These are phyloP conservation scores for Unio delphinus DNA, from an alignment of 2,888 invertebrate species.

Conservation along the genomic window DNA sequence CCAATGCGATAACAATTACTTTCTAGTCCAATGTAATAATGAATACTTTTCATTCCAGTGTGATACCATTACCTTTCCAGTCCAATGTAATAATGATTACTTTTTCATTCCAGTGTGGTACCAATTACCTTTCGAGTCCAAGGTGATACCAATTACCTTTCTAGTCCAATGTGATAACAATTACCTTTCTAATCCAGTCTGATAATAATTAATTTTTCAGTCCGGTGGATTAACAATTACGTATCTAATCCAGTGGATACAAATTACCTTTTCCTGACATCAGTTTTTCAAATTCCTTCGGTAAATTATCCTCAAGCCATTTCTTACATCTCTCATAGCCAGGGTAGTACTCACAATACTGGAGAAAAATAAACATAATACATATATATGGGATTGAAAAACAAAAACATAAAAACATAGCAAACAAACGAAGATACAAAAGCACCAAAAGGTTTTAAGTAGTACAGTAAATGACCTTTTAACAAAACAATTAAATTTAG, in stretches of 20 bases:
- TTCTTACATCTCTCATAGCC: constrained; percentile 97
- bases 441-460: too few relatives aligned
- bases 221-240: background rate
- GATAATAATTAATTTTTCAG: background rate
- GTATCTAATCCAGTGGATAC: background rate
- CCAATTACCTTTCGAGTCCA: too few relatives aligned
- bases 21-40: too few relatives aligned
- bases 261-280: constrained; percentile 75
- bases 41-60: background rate
- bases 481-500: too few relatives aligned
- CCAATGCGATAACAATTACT: too few relatives aligned
- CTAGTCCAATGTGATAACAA: background rate
- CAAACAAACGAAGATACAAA: too few relatives aligned
- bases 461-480: too few relatives aligned
- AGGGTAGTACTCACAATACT: constrained; percentile 99
- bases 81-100: too few relatives aligned
- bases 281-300: constrained; percentile 90
- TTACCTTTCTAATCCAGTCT: background rate
- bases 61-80: constrained; percentile 35
- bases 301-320: constrained; percentile 95
- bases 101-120: too few relatives aligned
- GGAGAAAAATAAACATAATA: constrained; percentile 34
- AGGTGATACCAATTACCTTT: too few relatives aligned
- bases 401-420: too few relatives aligned
- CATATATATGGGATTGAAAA: background rate